These are phyloP conservation scores for Selenia dentaria DNA, from an alignment of 2,888 invertebrate species.

Conservation along the genomic window DNA sequence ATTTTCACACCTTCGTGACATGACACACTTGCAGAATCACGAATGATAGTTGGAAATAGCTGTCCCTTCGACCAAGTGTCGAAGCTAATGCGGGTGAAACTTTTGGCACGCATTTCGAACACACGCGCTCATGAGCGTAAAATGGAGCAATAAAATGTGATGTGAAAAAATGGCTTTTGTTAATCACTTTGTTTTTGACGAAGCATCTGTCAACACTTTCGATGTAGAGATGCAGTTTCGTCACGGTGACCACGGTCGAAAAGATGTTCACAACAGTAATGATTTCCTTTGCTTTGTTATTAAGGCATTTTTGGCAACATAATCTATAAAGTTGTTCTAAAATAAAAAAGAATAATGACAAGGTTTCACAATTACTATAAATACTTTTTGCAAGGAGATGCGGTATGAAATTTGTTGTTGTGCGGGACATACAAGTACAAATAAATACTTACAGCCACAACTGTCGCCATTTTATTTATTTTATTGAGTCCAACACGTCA, in stretches of 20 bases:
- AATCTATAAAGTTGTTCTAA: no score
- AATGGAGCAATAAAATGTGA: slow-evolving; percentile 47
- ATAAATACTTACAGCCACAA: no score
- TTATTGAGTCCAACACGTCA: no score
- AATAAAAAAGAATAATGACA: no score
- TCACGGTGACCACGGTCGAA: slow-evolving; percentile 18
- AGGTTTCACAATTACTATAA: no score
- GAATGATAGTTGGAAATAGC: slow-evolving; percentile 54
- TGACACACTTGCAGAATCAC: slow-evolving; percentile 20
- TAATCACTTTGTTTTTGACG: slow-evolving; percentile 64
- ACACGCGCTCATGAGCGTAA: slow-evolving; percentile 43
- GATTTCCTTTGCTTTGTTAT: no score
- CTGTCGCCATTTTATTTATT: no score
- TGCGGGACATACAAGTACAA: no score
- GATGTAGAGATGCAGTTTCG: slow-evolving; percentile 43
- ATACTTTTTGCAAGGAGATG: no score
- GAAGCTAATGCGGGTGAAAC: slow-evolving; percentile 51
- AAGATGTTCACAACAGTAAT: no score
- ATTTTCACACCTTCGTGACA: slow-evolving; percentile 3
- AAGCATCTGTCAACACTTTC: slow-evolving; percentile 43
- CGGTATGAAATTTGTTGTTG: no score
- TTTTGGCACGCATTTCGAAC: slow-evolving; percentile 59
- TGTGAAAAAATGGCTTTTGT: slow-evolving; percentile 46
- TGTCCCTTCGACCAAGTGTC: slow-evolving; percentile 50
- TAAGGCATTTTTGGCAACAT: no score